phyloP scores from a whole-genome alignment of 2,113 vertebrate species.

The Ciconia stormi region DNA sequence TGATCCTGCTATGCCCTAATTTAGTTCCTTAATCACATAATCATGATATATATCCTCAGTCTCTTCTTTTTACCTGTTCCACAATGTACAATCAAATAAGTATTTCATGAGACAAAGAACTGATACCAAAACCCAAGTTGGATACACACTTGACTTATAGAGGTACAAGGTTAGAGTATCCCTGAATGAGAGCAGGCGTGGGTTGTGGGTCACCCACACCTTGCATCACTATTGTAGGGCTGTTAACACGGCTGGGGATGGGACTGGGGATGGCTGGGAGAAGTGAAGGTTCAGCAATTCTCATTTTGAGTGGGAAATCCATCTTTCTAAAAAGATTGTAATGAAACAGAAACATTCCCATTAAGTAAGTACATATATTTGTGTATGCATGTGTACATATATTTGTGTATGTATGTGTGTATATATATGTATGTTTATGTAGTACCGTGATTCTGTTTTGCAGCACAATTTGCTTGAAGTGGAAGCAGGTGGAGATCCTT shows the following conservation, averaged over 20 bases:
- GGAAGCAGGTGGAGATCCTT: constrained; percentile 13
- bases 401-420: background rate
- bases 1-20: background rate
- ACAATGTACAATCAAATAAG: background rate
- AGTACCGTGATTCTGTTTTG: background rate
- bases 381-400: background rate
- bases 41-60: background rate
- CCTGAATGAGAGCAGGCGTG: background rate
- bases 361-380: background rate
- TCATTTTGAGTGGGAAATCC: background rate
- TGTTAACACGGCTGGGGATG: background rate
- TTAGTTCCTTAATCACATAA: background rate
- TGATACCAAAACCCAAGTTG: background rate
- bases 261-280: background rate
- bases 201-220: rapidly evolving
- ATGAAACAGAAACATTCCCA: background rate
- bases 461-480: constrained; percentile 10
- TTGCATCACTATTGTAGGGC: background rate
- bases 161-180: background rate
- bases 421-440: background rate
- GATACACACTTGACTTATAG: background rate
- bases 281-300: background rate
- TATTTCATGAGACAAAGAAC: background rate
- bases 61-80: background rate
- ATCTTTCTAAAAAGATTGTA: background rate